A percentile compares a stretch with the other conserved stretches of the same genome.
phyloP scores from a whole-genome alignment of 2,797 vertebrate genomes.

The Apogon talboti region DNA sequence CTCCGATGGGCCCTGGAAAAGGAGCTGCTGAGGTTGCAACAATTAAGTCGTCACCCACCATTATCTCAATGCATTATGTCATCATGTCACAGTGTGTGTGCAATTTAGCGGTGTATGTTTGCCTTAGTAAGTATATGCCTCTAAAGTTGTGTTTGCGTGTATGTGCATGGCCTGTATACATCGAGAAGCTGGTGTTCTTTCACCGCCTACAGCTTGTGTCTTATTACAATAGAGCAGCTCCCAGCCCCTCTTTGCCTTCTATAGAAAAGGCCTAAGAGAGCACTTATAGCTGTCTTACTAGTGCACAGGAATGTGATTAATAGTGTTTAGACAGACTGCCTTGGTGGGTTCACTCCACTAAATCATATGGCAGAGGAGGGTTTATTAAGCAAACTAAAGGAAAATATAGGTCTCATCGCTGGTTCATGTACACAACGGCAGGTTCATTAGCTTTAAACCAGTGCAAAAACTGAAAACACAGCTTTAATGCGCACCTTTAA shows the following conservation, averaged over 20 bases:
- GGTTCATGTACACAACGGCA: slow-evolving; percentile 1
- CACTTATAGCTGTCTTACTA: slow-evolving; percentile 61
- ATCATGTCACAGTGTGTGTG: slow-evolving; percentile 10
- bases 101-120: slow-evolving; percentile 1
- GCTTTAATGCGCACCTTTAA: slow-evolving; percentile 1
- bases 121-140: not conserved
- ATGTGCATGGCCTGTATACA: slow-evolving; percentile 20
- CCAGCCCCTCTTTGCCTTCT: slow-evolving; percentile 40
- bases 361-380: slow-evolving; percentile 54
- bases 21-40: slow-evolving; percentile 65
- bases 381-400: slow-evolving; percentile 49
- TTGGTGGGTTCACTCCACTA: slow-evolving; percentile 54
- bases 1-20: slow-evolving; percentile 34
- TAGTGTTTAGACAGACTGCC: slow-evolving; percentile 69
- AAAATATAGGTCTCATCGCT: slow-evolving; percentile 38
- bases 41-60: slow-evolving; percentile 54
- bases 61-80: slow-evolving; percentile 54
- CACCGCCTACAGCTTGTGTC: slow-evolving; percentile 30
- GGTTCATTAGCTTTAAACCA: slow-evolving; percentile 7
- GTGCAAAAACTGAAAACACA: slow-evolving; percentile 10
- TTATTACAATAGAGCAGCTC: slow-evolving; percentile 47
- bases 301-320: slow-evolving; percentile 69
- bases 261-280: slow-evolving; percentile 64
- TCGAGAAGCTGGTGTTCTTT: slow-evolving; percentile 9
- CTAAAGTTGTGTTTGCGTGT: slow-evolving; percentile 4